Conservation (phyloP, 2,113 vertebrate genomes). For the Vidua chalybeata region DNA sequence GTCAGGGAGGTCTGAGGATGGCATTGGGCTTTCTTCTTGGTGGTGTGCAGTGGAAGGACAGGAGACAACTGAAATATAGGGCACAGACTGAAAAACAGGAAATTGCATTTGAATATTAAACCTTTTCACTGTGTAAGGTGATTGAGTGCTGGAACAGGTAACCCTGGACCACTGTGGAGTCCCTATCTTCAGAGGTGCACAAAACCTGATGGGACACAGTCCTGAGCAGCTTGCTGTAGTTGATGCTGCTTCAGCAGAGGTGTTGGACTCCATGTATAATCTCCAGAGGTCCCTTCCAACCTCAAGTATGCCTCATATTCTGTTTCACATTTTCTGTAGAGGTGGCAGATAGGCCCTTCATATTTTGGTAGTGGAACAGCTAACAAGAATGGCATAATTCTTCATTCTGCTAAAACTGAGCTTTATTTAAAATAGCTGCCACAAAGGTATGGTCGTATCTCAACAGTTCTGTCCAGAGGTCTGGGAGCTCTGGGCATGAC, state of each 20-base stretch:
- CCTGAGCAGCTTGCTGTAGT: neutral
- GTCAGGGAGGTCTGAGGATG: neutral
- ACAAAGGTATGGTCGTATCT: neutral
- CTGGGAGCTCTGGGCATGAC: neutral
- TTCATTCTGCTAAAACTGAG: neutral
- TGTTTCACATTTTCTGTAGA: neutral
- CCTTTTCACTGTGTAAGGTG: neutral
- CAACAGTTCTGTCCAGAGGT: neutral
- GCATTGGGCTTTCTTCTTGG: neutral
- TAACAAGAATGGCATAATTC: neutral
- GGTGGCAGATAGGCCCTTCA: neutral
- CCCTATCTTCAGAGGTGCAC: neutral
- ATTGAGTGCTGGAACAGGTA: neutral
- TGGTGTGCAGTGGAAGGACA: neutral
- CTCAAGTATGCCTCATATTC: neutral
- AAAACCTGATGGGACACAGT: neutral
- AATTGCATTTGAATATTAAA: neutral
- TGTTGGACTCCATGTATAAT: fast-evolving
- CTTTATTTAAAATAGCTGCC: neutral
- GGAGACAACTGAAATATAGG: neutral
- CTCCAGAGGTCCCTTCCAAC: neutral
- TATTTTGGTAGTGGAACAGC: neutral
- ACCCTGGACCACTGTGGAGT: neutral
- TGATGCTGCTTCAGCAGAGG: neutral
- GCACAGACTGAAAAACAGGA: neutral